These are phyloP conservation scores for Aporophyla lueneburgensis DNA, from an alignment of 2,888 invertebrate genomes.

Conservation along the genomic window DNA sequence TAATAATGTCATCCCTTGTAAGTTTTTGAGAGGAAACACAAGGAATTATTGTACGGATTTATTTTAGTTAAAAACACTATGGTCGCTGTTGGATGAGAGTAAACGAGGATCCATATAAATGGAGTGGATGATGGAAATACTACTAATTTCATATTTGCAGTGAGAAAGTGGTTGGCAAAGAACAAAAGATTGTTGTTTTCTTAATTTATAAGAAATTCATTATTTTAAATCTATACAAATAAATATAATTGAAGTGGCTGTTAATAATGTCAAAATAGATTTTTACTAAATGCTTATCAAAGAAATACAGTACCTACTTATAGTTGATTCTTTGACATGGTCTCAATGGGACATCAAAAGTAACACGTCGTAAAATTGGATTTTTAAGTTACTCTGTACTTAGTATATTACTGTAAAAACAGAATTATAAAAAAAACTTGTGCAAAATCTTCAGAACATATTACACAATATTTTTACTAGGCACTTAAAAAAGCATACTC, in stretches of 20 bases:
- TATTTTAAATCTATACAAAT: no score
- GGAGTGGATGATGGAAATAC: neutral
- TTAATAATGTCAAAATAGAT: no score
- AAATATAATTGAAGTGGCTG: no score
- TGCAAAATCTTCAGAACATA: slow-evolving; percentile 24
- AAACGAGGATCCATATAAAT: neutral
- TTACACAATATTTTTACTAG: slow-evolving; percentile 30
- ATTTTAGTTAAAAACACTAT: neutral
- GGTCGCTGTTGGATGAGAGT: neutral
- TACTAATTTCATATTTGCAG: neutral
- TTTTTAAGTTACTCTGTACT: no score
- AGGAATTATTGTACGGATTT: no score
- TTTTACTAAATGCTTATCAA: no score
- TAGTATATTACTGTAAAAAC: neutral
- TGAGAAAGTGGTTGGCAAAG: neutral
- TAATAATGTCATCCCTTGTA: neutral
- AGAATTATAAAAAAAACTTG: neutral
- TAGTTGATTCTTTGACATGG: no score
- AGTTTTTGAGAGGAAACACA: neutral
- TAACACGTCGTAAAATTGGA: no score
- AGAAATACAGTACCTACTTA: no score
- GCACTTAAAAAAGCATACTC: slow-evolving; percentile 17
- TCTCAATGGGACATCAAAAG: no score
- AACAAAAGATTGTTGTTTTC: neutral
- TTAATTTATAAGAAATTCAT: neutral